phyloP scores from a whole-genome alignment of 2,797 vertebrate genomes.

The Phrynocephalus vlangalii region DNA sequence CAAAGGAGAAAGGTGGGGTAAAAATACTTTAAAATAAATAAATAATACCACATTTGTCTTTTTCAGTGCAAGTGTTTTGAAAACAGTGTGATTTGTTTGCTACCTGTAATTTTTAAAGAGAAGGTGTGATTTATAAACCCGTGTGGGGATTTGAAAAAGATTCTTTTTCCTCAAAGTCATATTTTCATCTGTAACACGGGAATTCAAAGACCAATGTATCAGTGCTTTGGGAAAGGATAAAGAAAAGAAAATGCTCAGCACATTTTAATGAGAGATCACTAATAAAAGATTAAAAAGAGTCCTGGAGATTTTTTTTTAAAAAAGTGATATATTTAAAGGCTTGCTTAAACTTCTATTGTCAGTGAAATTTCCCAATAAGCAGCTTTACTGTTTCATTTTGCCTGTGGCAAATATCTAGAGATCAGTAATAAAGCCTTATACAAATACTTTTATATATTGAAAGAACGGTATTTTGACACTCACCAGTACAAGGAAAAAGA shows the following conservation, averaged over 20 bases:
- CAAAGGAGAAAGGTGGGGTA: not conserved
- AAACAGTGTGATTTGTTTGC: not conserved
- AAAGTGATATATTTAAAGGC: constrained; percentile 63
- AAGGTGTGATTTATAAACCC: not conserved
- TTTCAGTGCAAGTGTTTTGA: not conserved
- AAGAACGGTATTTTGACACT: constrained; percentile 83
- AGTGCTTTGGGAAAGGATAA: not conserved
- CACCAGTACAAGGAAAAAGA: constrained; percentile 70
- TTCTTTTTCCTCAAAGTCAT: not conserved
- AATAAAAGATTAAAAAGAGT: constrained; percentile 65
- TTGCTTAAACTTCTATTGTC: constrained; percentile 75
- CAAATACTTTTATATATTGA: constrained; percentile 78
- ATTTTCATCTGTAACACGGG: not conserved
- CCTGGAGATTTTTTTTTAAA: constrained; percentile 54
- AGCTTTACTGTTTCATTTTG: constrained; percentile 77
- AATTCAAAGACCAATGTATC: not conserved
- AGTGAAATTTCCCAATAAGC: constrained; percentile 75
- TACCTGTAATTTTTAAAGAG: not conserved
- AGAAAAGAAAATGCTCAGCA: constrained; percentile 6
- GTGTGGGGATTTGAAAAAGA: not conserved
- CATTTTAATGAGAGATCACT: constrained; percentile 4
- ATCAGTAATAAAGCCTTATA: constrained; percentile 79
- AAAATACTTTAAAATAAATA: no score
- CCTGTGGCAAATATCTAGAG: constrained; percentile 78
- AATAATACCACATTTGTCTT: not conserved